Conservation (phyloP, 2,888 invertebrate species). For the Agapostemon virescens region DNA sequence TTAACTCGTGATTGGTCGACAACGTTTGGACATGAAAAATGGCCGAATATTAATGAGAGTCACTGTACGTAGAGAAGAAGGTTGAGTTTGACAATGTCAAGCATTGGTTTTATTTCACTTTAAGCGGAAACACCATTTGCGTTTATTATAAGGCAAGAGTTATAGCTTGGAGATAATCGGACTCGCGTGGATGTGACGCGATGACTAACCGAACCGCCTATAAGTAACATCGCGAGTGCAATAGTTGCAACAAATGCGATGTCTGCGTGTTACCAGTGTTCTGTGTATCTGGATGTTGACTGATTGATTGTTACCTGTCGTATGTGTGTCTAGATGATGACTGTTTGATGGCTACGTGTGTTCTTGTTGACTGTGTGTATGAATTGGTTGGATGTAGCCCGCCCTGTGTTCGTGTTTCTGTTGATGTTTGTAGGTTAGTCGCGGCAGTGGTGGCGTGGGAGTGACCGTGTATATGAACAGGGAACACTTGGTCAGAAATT, state of each 20-base stretch:
- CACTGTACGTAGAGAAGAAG: too few relatives aligned
- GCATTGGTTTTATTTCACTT: not conserved
- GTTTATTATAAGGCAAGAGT: not conserved
- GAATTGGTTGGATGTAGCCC: not conserved
- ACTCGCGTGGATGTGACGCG: not conserved
- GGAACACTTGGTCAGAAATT: not conserved
- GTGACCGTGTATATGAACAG: not conserved
- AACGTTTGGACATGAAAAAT: too few relatives aligned
- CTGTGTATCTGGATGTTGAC: slow-evolving; percentile 6
- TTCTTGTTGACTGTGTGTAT: not conserved
- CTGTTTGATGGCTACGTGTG: slow-evolving; percentile 2
- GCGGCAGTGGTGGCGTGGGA: not conserved
- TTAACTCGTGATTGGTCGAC: too few relatives aligned
- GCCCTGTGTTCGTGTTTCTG: not conserved
- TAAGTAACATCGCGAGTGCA: not conserved
- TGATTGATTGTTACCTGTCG: slow-evolving; percentile 9
- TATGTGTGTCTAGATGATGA: slow-evolving; percentile 14
- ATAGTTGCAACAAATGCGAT: not conserved
- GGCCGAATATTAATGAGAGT: too few relatives aligned
- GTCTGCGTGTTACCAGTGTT: not conserved
- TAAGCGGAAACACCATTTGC: not conserved
- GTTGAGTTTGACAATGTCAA: not conserved
- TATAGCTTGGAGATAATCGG: not conserved
- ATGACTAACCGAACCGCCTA: slow-evolving; percentile 1
- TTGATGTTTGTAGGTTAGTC: slow-evolving; percentile 8